Evolutionary conservation across 2,113 vertebrate genomes (phyloP), one percentile per base, ranked within the genome.

Genomic region (Grammomys surdaster): DNA sequence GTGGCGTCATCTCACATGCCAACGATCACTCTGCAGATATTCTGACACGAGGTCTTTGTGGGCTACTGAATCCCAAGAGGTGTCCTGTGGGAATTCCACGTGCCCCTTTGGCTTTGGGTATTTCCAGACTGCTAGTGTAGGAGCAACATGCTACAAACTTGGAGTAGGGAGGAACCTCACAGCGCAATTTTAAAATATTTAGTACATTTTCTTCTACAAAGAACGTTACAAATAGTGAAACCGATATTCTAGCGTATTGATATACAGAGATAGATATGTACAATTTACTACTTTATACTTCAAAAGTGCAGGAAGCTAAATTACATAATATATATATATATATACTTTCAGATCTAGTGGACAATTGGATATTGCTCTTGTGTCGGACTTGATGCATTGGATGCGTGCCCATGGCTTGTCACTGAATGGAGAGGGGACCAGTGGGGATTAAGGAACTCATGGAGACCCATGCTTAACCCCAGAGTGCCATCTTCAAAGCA

Each of bases 311-410:
- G 98, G 94, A 96, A 40, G 98, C 97, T 95, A 98, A 98, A 98
- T 97, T 96, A 96, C 7, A 94, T 92, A 96, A 67, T 51, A 88
- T 93, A 96, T 90, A 96, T 75, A 40, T 90, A 96, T 63, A 65
- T 65, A 65, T 65, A 28, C 76, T 93, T 93, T 98, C 97, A 6
- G 56, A 97, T 94, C 96, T 80, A 98, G 36, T 97, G 97, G 90
- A 98, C 97, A 80, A 97, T 93, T 94, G 95, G 95, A 93, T 98
- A 98, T 98, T 99, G 98, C 98, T 99, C 98, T 96, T 95, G 3
- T 98, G 96, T 95, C 97, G 98, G 97, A 96, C 98, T 98, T 98
- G 98, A 97, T 97, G 97, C 96, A 93, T 97, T 89, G 94, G 94
- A 97, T 98, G 98, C 98, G 97, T 98, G 98, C 96, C 95, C 95